phyloP scores from a whole-genome alignment of 2,888 invertebrate species.

The Axea sp. region DNA sequence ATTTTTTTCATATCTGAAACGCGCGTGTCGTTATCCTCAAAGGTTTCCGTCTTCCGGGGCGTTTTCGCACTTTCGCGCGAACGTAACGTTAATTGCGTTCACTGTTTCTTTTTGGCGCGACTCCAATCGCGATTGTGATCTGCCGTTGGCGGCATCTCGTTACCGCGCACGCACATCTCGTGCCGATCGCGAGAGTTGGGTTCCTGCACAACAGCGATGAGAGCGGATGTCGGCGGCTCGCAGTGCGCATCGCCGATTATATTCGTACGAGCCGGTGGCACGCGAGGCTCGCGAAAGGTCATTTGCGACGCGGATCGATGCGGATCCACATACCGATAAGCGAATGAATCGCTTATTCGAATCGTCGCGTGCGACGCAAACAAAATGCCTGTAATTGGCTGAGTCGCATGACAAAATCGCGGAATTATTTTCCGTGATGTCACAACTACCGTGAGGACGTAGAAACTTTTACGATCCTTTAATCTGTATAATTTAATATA shows the following conservation, averaged over 20 bases:
- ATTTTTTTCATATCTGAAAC: conserved; percentile 20
- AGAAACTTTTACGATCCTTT: too few species aligned
- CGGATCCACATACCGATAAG: conserved; percentile 34
- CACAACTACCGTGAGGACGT: too few species aligned
- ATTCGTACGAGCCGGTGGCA: conserved; percentile 46
- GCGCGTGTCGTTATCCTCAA: conserved; percentile 18
- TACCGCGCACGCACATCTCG: conserved; percentile 44
- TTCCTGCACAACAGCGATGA: conserved; percentile 48
- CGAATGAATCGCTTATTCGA: conserved; percentile 15
- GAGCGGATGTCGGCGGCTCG: conserved; percentile 44
- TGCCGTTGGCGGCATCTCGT: conserved; percentile 33
- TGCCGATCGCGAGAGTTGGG: conserved; percentile 28
- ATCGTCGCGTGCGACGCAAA: conserved; percentile 31
- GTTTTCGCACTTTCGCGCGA: conserved; percentile 55
- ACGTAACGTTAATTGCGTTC: conserved; percentile 45
- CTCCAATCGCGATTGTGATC: conserved; percentile 34
- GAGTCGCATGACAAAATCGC: conserved; percentile 25
- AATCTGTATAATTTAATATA: too few species aligned
- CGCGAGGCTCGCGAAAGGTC: conserved; percentile 55
- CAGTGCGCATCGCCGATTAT: conserved; percentile 51
- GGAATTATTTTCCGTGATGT: too few species aligned
- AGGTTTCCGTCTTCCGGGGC: conserved; percentile 27
- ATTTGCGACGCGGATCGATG: conserved; percentile 42
- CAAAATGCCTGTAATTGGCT: conserved; percentile 33
- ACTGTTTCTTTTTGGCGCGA: conserved; percentile 17